Evolutionary conservation across 1,140 invertebrate genomes (phyloP), one percentile per base, ranked within the genome.

Genomic region (Heliothis virescens): DNA sequence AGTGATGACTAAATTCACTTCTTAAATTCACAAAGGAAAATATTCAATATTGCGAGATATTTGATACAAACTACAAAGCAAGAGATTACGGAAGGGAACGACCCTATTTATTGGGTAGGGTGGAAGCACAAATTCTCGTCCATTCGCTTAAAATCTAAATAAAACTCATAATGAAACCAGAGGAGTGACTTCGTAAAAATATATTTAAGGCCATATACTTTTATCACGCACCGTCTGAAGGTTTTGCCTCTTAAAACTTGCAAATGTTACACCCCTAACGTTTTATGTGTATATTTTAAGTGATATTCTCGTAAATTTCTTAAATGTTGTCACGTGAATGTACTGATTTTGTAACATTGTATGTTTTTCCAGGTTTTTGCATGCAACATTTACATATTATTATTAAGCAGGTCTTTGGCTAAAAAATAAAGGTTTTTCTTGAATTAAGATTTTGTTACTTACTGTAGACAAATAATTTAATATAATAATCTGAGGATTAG

Each of bases 151-250:
- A 78, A 78, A 78, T 78, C 75, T 78, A 78, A 78, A 78, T 78
- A 67, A 67, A 67, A 67, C 48, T 59, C 72, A 69, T 78, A 55
- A 78, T 78, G 63, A 57, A 78, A 18, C 50, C 29, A 57, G 48
- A 55, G 55, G 16, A 77, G 52, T 69, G 75, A 69, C 63, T 78
- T n/a, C 29, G 63, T 67, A 78, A 78, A 78, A 78, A 78, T 67
- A 78, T 78, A 78, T 78, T 78, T 67, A 78, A 67, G 63, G 48
- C 62, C 63, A 69, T 78, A 78, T 67, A 78, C 75, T 78, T 78
- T 78, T 78, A 78, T 78, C 50, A 69, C 75, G 16, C 52, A 55
- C 63, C 26, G 63, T 69, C 63, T 55, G 10, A 67, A 55, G 62
- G 63, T 52, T 52, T 34, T 47, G 50, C 1, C 75, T 63, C 75